A percentile compares a stretch with the other conserved stretches of the same genome.
Conservation (phyloP, 1,140 invertebrate species). For the Linepithema humile region DNA sequence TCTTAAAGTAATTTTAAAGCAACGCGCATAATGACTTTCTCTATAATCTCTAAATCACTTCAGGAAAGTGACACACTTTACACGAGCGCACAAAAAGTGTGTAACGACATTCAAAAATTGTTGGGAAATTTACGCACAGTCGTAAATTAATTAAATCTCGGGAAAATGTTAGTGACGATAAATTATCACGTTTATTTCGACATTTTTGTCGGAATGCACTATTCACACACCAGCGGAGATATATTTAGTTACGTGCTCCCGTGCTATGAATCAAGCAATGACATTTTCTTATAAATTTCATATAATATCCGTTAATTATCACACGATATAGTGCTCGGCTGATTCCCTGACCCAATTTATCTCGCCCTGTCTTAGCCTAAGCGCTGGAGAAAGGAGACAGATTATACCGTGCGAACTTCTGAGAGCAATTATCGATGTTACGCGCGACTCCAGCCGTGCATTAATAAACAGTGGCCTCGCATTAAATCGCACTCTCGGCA, state of each 20-base stretch:
- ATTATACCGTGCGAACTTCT: slow-evolving; percentile 46
- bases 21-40: slow-evolving; percentile 4
- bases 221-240: not conserved
- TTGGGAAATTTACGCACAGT: not conserved
- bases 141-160: not conserved
- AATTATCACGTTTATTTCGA: not conserved
- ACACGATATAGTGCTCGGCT: not conserved
- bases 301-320: slow-evolving; percentile 66
- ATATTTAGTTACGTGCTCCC: slow-evolving; percentile 12
- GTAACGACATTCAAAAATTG: not conserved
- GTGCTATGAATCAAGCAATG: slow-evolving; percentile 47
- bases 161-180: not conserved
- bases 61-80: slow-evolving; percentile 20
- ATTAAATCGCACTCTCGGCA: slow-evolving; percentile 2
- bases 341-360: slow-evolving; percentile 64
- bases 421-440: slow-evolving; percentile 37
- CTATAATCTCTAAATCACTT: slow-evolving; percentile 19
- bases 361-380: not conserved
- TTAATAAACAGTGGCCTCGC: slow-evolving; percentile 17
- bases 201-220: not conserved
- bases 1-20: not conserved
- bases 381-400: slow-evolving; percentile 59
- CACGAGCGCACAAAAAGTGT: not conserved
- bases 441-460: not conserved
- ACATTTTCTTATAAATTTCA: slow-evolving; percentile 61